Evolutionary conservation across 2,113 vertebrate species (phyloP), one percentile per base, ranked within the genome.

Genomic region (Tinamus guttatus): DNA sequence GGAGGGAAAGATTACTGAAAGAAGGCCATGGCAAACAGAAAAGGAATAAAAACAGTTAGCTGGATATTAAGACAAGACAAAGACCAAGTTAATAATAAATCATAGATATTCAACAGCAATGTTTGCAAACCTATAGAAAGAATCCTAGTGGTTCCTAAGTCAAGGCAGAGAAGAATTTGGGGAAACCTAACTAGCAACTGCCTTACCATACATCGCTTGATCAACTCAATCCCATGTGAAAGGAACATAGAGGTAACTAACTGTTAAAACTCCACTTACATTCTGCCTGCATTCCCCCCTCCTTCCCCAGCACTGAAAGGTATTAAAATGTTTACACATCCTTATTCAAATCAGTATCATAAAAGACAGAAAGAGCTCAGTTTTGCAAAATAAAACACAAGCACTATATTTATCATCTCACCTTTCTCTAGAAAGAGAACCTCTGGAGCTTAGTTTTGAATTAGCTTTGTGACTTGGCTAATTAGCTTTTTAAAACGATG

Each of bases 391-490:
- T 34, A 70, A 20, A 6, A 2, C 5, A 76, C 76, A 30, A 74
- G 9, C 9, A 52, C 7, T n/a, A 40, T 85, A 87, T 85, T 90
- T 83, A 65, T 30, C 43, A 24, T 51, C 36, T 71, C 41, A 63
- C 16, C 56, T 81, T 40, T 71, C 28, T 81, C 63, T 47, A 84
- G 78, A n/a, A n/a, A n/a, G n/a, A n/a, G n/a, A n/a, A n/a, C n/a
- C n/a, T n/a, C n/a, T n/a, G n/a, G n/a, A 86, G 34, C n/a, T 78
- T 81, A 56, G 85, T 78, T 90, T 71, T 74, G 9, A 81, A 88
- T 56, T 77, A 88, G 27, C 20, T 90, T 64, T 75, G 36, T 4
- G 5, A 17, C 14, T 78, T 90, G 41, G 12, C 27, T 92, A 84
- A 75, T 90, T 86, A 92, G 43, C 4, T 68, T 62, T 94, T 93